These are phyloP conservation scores for Hydroisotoma schaefferi DNA, from an alignment of 2,888 invertebrate species.

Conservation along the genomic window DNA sequence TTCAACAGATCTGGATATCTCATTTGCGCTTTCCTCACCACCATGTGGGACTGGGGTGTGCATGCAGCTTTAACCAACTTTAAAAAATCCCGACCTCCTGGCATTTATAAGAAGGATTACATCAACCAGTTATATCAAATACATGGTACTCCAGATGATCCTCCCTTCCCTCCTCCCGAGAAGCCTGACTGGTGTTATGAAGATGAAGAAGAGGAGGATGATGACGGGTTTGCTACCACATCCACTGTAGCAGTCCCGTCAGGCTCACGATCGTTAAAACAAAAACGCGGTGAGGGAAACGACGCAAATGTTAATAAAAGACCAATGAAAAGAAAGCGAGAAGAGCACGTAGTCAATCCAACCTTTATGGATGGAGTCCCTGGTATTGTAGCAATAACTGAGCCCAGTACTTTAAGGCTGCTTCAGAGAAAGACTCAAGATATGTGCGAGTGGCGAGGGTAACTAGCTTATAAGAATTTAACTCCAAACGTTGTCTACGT, in stretches of 20 bases:
- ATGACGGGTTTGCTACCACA: slow-evolving; percentile 49
- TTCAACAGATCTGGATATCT: slow-evolving; percentile 98
- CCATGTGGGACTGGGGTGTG: slow-evolving; percentile 74
- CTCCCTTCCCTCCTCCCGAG: slow-evolving; percentile 67
- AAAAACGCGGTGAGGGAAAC: not conserved
- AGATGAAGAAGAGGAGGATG: slow-evolving; percentile 54
- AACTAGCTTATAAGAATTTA: slow-evolving; percentile 28
- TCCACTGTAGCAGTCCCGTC: slow-evolving; percentile 10
- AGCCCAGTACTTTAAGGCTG: slow-evolving; percentile 60
- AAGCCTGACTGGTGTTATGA: slow-evolving; percentile 87
- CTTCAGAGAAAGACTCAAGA: slow-evolving; percentile 72
- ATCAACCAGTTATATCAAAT: slow-evolving; percentile 77
- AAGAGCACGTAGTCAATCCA: slow-evolving; percentile 60
- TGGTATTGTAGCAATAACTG: slow-evolving; percentile 69
- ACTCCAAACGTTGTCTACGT: not conserved
- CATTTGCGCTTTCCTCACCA: slow-evolving; percentile 84
- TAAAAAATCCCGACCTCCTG: slow-evolving; percentile 73
- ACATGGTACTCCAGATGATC: slow-evolving; percentile 67
- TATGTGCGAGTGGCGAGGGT: slow-evolving; percentile 75
- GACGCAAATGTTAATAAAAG: slow-evolving; percentile 13
- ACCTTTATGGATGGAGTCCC: slow-evolving; percentile 82
- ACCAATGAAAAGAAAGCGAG: slow-evolving; percentile 53
- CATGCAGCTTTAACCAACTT: slow-evolving; percentile 79
- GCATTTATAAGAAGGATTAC: slow-evolving; percentile 97
- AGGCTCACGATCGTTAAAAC: slow-evolving; percentile 4